These are phyloP conservation scores for Plectropomus leopardus DNA, from an alignment of 2,113 vertebrate species.

Conservation along the genomic window DNA sequence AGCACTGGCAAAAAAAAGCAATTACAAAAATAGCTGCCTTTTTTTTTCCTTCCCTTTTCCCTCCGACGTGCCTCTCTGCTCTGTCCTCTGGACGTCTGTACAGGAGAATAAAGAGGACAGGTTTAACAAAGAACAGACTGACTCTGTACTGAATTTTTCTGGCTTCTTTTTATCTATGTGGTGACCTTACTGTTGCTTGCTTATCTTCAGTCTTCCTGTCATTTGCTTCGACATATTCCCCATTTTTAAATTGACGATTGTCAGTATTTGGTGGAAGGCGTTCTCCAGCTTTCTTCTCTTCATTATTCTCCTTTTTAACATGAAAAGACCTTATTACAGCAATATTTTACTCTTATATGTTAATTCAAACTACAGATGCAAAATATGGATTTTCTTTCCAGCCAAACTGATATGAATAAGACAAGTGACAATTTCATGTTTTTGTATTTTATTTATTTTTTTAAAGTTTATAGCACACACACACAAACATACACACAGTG, in stretches of 20 bases:
- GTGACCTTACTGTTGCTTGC: conserved; percentile 19
- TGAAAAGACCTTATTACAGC: background rate
- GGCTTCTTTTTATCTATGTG: conserved; percentile 1
- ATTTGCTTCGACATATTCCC: conserved; percentile 1
- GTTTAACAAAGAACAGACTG: conserved; percentile 78
- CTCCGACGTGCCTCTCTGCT: conserved; percentile 39
- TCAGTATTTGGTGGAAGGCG: background rate
- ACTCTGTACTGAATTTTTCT: conserved; percentile 40
- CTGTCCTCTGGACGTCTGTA: conserved; percentile 27
- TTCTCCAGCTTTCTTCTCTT: background rate
- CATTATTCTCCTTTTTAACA: conserved; percentile 16
- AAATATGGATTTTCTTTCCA: no score
- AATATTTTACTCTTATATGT: background rate
- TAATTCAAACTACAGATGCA: conserved; percentile 4
- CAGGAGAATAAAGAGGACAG: conserved; percentile 41
- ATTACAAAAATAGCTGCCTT: conserved; percentile 71
- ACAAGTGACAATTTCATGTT: no score
- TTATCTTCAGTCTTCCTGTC: conserved; percentile 33
- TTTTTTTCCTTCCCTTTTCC: conserved; percentile 18
- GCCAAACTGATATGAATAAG: no score
- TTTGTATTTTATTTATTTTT: no score
- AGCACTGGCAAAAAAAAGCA: conserved; percentile 51
- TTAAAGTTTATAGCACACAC: no score
- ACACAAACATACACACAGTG: no score
- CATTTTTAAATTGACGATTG: background rate